Evolutionary conservation across 2,113 vertebrate genomes (phyloP).

Genomic region (Notarius quadriscutis): DNA sequence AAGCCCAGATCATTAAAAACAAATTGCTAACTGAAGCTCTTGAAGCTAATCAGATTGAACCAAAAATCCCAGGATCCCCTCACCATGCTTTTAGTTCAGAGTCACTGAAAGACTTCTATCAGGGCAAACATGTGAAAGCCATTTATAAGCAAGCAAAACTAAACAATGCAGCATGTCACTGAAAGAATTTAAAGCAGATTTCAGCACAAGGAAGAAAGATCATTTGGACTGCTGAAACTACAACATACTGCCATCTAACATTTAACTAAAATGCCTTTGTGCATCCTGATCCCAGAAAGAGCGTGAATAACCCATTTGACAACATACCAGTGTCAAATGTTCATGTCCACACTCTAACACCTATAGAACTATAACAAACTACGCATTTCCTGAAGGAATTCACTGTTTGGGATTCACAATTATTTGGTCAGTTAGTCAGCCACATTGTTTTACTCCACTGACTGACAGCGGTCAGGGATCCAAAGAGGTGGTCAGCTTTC

Average conservation of each 20-base stretch:
- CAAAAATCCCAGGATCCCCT: slow-evolving; percentile 45
- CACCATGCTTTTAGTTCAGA: slow-evolving; percentile 56
- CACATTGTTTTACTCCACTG: neutral
- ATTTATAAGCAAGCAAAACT: slow-evolving; percentile 65
- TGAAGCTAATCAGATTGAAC: slow-evolving; percentile 1
- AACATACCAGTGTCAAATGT: neutral
- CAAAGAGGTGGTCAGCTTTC: neutral
- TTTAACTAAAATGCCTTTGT: neutral
- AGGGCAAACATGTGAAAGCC: slow-evolving; percentile 67
- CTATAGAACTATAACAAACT: neutral
- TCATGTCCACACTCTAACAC: neutral
- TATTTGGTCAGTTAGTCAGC: slow-evolving; percentile 1
- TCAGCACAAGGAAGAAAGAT: neutral
- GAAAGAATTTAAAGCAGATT: slow-evolving; percentile 64
- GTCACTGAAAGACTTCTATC: slow-evolving; percentile 52
- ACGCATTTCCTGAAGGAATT: neutral
- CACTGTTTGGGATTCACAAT: neutral
- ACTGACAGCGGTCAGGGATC: neutral
- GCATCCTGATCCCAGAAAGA: neutral
- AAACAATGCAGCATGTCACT: slow-evolving; percentile 58
- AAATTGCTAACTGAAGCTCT: neutral
- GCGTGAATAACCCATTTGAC: no score
- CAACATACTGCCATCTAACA: neutral
- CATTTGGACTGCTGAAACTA: neutral
- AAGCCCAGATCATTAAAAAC: neutral